Conservation (phyloP, 64 coral and sea anemone genomes). For the Stichodactyla mertensii region DNA sequence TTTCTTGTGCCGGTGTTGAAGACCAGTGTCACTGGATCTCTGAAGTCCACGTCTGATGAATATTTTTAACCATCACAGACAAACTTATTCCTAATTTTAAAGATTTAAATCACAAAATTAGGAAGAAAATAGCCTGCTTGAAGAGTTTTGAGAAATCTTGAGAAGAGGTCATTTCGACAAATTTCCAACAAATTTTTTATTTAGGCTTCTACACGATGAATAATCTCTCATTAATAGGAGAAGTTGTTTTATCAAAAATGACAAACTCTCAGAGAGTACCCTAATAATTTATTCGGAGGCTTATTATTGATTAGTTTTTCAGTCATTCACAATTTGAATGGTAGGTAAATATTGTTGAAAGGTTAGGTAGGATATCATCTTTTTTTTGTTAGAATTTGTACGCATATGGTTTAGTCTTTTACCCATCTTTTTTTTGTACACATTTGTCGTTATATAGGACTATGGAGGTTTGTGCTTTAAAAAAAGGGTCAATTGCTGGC, state of each 20-base stretch:
- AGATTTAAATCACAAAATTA: neutral
- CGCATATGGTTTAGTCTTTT: too few species aligned
- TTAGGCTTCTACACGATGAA: neutral
- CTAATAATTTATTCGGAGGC: neutral
- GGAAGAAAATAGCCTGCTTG: neutral
- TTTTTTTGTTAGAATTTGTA: too few species aligned
- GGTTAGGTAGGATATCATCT: too few species aligned
- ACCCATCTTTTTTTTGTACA: too few species aligned
- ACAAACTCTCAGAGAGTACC: neutral
- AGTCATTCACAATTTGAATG: neutral
- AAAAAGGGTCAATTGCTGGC: too few species aligned
- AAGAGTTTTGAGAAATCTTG: neutral
- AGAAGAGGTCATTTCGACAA: neutral
- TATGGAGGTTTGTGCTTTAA: too few species aligned
- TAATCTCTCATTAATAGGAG: neutral
- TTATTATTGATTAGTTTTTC: neutral
- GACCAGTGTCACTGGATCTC: neutral
- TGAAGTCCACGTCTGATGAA: conserved; percentile 22
- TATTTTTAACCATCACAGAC: neutral
- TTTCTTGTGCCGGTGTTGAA: neutral
- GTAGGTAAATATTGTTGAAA: too few species aligned
- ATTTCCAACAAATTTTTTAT: neutral
- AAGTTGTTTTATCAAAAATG: neutral
- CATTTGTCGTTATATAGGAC: too few species aligned
- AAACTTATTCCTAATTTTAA: neutral